Evolutionary conservation across 2,797 vertebrate genomes (phyloP), one percentile per base, ranked within the genome.

Genomic region (Neosalanx taihuensis): DNA sequence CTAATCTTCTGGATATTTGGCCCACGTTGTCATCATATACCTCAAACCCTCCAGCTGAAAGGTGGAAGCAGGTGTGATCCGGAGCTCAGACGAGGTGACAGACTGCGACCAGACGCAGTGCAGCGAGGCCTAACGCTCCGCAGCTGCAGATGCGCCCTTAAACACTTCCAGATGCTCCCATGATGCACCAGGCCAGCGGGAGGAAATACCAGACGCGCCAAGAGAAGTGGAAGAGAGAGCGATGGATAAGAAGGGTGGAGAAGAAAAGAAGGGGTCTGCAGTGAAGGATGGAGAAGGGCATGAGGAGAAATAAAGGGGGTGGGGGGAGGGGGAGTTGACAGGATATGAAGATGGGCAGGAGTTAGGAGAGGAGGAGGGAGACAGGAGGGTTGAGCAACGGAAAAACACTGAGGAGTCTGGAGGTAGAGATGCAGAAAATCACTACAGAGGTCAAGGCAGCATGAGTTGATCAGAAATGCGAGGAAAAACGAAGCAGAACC

Each of bases 181-280:
- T 71, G 75, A 59, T 73, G 69, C 85, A 76, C 72, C 84, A 41
- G 84, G 81, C 87, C 64, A 80, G 81, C 29, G 37, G 80, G 81
- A 90, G 89, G 88, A 91, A 91, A 91, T 90, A 82, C 88, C 89
- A 86, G 71, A 71, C 82, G 83, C 82, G 82, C 74, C 76, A 53
- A 83, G 72, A 84, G 83, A 85, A 90, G 85, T 85, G 86, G 82
- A 69, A 75, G 70, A 58, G 57, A 49, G 30, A 57, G 56, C 18
- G 20, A 26, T 12, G 26, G 59, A 86, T 87, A 73, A 69, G 77
- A 57, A 68, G 65, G 29, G 18, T 56, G 46, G 37, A 77, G 56
- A 73, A 76, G 61, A 65, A 30, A 5, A 63, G 67, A 73, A 67
- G 59, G 73, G 64, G 82, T 72, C 71, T 69, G 68, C 59, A 78